Percentiles rank a stretch among this genome's conserved stretches.
phyloP scores from a whole-genome alignment of 92 coral and sea anemone genomes.

The Phenganax marumi region DNA sequence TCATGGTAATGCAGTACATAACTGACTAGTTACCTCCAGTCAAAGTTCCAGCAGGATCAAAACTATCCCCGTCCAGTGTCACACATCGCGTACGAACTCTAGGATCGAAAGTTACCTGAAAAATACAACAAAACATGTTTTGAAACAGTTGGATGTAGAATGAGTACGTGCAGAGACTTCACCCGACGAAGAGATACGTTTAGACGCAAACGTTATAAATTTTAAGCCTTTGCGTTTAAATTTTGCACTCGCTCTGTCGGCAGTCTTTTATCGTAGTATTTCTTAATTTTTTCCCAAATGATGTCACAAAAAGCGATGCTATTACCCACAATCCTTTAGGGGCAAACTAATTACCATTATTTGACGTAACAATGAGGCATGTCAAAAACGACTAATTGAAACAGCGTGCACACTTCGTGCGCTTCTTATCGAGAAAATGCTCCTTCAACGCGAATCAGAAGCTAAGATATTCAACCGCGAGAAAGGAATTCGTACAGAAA shows the following conservation, averaged over 20 bases:
- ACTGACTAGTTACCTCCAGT: slow-evolving; percentile 73
- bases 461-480: background rate
- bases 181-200: background rate
- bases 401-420: background rate
- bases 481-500: background rate
- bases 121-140: too few species aligned
- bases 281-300: too few species aligned
- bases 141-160: too few species aligned
- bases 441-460: background rate
- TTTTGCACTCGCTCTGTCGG: too few species aligned
- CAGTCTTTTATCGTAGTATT: too few species aligned
- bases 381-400: background rate
- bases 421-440: background rate
- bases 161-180: background rate
- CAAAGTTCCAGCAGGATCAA: slow-evolving; percentile 92
- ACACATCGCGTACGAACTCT: slow-evolving; percentile 75
- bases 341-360: background rate
- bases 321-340: background rate
- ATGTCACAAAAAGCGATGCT: too few species aligned
- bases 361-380: slow-evolving; percentile 1
- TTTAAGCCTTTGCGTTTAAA: too few species aligned
- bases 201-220: background rate
- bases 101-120: slow-evolving; percentile 85
- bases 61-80: slow-evolving; percentile 86
- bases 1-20: too few species aligned